Conservation (phyloP, 2,113 vertebrate species). For the Sinocyclocheilus anshuiensis region DNA sequence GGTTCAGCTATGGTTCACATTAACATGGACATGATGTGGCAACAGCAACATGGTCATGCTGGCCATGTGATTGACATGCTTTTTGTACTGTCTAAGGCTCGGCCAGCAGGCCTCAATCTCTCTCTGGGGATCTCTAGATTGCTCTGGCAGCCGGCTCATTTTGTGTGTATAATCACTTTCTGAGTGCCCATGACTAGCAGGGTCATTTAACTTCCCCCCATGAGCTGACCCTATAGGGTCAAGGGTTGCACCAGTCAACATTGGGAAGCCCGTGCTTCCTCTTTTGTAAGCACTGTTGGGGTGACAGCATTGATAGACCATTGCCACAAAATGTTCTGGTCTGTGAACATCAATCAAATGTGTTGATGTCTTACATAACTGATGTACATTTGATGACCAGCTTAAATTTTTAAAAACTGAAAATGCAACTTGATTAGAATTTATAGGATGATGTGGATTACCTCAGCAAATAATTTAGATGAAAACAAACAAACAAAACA, state of each 20-base stretch:
- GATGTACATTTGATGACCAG: background rate
- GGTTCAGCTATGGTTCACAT: conserved; percentile 73
- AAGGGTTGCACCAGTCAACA: conserved; percentile 24
- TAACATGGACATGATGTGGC: conserved; percentile 61
- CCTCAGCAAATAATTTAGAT: background rate
- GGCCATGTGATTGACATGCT: conserved; percentile 8
- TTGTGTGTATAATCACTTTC: conserved; percentile 36
- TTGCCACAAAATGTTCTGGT: background rate
- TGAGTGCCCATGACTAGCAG: conserved; percentile 31
- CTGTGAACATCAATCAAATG: background rate
- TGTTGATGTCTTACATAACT: background rate
- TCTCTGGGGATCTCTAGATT: conserved; percentile 33
- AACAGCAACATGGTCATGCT: background rate
- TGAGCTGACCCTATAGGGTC: conserved; percentile 11
- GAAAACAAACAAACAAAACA: background rate
- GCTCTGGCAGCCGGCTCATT: conserved; percentile 18
- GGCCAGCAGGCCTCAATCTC: conserved; percentile 24
- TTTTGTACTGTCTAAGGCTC: conserved; percentile 1
- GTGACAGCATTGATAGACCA: background rate
- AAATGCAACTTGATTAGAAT: too few species aligned
- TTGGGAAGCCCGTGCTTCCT: conserved; percentile 33
- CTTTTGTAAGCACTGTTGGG: conserved; percentile 6
- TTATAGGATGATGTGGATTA: background rate
- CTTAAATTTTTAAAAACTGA: background rate
- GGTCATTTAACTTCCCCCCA: conserved; percentile 27